A percentile compares a stretch with the other conserved stretches of the same genome.
phyloP scores from a whole-genome alignment of 2,888 invertebrate genomes.

The Polyommatus iphigenia region DNA sequence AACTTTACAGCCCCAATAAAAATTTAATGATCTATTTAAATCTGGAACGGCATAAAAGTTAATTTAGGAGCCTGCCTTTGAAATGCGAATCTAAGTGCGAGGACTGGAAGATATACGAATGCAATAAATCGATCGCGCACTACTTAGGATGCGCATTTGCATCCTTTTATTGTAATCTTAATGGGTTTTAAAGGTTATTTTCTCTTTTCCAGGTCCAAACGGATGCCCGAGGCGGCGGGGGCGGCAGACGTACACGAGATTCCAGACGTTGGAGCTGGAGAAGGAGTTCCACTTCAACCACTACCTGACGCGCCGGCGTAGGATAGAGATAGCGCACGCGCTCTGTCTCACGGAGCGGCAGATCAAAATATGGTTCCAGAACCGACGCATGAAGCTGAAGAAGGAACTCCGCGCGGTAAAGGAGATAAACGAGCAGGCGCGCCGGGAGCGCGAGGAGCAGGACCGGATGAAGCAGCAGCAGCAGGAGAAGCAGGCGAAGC shows the following conservation, averaged over 20 bases:
- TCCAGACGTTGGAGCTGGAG: conserved; percentile 98
- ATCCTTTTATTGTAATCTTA: conserved; percentile 34
- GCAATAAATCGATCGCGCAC: conserved; percentile 64
- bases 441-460: conserved; percentile 93
- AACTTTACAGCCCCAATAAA: conserved; percentile 74
- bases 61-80: conserved; percentile 71
- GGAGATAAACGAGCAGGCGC: conserved; percentile 96
- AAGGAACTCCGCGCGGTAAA: conserved; percentile 96
- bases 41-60: conserved; percentile 77
- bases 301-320: conserved; percentile 95
- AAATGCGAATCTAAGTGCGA: conserved; percentile 58
- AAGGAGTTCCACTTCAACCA: conserved; percentile 99
- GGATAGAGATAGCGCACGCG: conserved; percentile 98
- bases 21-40: conserved; percentile 77
- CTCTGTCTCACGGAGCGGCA: conserved; percentile 97
- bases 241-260: conserved; percentile 98
- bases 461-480: conserved; percentile 95
- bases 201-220: conserved; percentile 91
- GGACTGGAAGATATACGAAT: conserved; percentile 64
- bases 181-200: conserved; percentile 36
- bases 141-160: conserved; percentile 38
- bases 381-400: conserved; percentile 97
- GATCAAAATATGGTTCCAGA: conserved; percentile 99
- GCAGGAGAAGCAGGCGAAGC: conserved; percentile 91
- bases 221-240: conserved; percentile 96